These are phyloP conservation scores for Parnassius apollo DNA, from an alignment of 2,888 invertebrate species.

Conservation along the genomic window DNA sequence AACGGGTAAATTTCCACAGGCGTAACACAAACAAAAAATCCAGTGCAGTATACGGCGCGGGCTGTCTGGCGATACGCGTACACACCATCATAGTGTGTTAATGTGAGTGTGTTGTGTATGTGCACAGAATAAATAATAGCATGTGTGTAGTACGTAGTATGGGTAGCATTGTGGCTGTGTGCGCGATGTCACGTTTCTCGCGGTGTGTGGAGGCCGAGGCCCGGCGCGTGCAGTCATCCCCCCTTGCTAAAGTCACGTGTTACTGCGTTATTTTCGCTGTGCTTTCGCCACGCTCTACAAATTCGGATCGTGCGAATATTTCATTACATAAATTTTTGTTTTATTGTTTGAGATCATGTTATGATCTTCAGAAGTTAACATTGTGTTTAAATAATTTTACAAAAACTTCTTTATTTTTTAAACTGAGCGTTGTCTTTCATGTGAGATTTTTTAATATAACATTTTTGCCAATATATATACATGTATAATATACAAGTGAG, in stretches of 20 bases:
- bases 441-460: too few species aligned
- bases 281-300: constrained; percentile 56
- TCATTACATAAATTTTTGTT: constrained; percentile 15
- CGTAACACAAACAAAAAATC: constrained; percentile 20
- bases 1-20: constrained; percentile 26
- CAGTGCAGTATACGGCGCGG: constrained; percentile 27
- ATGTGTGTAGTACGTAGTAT: background rate
- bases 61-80: constrained; percentile 48
- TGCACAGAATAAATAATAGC: background rate
- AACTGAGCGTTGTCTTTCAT: too few species aligned
- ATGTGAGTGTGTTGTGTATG: constrained; percentile 43
- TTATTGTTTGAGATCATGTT: background rate
- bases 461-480: too few species aligned
- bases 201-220: constrained; percentile 63
- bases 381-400: too few species aligned
- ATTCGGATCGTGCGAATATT: constrained; percentile 28
- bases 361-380: constrained; percentile 1
- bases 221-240: constrained; percentile 47
- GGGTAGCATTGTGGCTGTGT: constrained; percentile 26
- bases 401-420: too few species aligned
- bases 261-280: constrained; percentile 41
- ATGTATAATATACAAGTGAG: too few species aligned
- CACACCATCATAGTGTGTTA: constrained; percentile 43
- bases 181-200: constrained; percentile 67
- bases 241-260: constrained; percentile 32